Base-by-base conservation (phyloP, 1,140 invertebrate species). In the Pinna nobilis region DNA sequence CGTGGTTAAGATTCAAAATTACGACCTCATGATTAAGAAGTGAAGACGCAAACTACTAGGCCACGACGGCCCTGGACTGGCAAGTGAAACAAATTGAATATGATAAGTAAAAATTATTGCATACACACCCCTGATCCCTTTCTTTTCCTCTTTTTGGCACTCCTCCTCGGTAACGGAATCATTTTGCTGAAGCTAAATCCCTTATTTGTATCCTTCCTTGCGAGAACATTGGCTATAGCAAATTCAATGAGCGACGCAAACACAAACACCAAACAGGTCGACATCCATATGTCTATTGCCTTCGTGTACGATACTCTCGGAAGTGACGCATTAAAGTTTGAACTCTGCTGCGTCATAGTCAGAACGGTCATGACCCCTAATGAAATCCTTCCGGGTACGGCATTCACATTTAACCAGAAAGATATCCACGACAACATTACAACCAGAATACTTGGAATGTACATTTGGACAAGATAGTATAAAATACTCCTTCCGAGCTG, bases 281-380 rank as follows among this genome's bases (percentile, higher is more conserved):
- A 83, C 82, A 86, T 87, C 87, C 86, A 88, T 23, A 88, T 85
- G 67, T 88, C 87, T 30, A 87, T 87, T 11, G 87, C 87, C 65
- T 88, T 87, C 0, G 83, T 86, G 67, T 87, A 88, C 30, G 85
- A 86, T 23, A 86, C 85, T 18, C 84, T 68, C 7, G 79, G 81
- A 20, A 84, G 74, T 13, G 82, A 77, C 30, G 78, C 79, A 63
- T 82, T 82, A 9, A 81, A 80, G n/a, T 76, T 77, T 4, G 84
- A 84, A 64, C 81, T 86, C 50, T 87, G 85, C 13, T 84, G 85
- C 6, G 84, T 87, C 82, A 86, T 83, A 20, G 85, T 85, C 37
- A 87, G 82, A 6, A 87, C 84, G 1, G 83, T 85, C 32, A 87
- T 76, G 1, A 87, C 82, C n/a, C 85, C 85, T 1, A 87, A 74